phyloP scores from a whole-genome alignment of 2,113 vertebrate species.

The Danionella cerebrum region DNA sequence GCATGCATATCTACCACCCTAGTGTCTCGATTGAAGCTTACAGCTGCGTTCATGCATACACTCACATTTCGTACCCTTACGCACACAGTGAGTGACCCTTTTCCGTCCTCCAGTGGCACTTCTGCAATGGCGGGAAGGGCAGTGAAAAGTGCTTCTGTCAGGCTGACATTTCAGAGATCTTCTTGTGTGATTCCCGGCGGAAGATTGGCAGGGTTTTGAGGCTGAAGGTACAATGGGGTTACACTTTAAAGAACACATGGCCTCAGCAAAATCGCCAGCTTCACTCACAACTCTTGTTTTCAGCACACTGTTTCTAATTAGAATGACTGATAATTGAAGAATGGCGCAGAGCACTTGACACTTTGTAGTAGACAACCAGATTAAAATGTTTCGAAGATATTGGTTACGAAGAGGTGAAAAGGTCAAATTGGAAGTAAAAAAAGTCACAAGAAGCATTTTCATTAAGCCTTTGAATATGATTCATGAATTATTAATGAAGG shows the following conservation, averaged over 20 bases:
- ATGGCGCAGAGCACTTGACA: background rate
- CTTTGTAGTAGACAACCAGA: background rate
- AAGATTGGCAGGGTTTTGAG: slow-evolving; percentile 22
- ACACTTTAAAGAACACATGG: slow-evolving; percentile 30
- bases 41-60: slow-evolving; percentile 8
- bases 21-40: slow-evolving; percentile 19
- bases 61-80: background rate
- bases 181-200: slow-evolving; percentile 31
- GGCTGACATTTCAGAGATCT: slow-evolving; percentile 43
- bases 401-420: slow-evolving; percentile 3
- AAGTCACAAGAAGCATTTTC: slow-evolving; percentile 12
- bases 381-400: background rate
- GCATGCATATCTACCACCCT: background rate
- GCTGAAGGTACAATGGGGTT: slow-evolving; percentile 15
- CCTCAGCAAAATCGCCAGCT: slow-evolving; percentile 18
- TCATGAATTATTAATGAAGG: slow-evolving; percentile 38
- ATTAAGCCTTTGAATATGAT: slow-evolving; percentile 32
- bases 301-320: background rate
- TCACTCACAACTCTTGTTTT: background rate
- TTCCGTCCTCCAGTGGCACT: slow-evolving; percentile 12
- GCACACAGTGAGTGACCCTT: slow-evolving; percentile 17
- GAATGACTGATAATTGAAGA: background rate
- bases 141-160: slow-evolving; percentile 38
- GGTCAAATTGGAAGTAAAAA: slow-evolving; percentile 16
- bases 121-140: slow-evolving; percentile 20